Evolutionary conservation across 2,888 invertebrate genomes (phyloP), one percentile per base, ranked within the genome.

Genomic region (Drosophila pseudotalamancana): DNA sequence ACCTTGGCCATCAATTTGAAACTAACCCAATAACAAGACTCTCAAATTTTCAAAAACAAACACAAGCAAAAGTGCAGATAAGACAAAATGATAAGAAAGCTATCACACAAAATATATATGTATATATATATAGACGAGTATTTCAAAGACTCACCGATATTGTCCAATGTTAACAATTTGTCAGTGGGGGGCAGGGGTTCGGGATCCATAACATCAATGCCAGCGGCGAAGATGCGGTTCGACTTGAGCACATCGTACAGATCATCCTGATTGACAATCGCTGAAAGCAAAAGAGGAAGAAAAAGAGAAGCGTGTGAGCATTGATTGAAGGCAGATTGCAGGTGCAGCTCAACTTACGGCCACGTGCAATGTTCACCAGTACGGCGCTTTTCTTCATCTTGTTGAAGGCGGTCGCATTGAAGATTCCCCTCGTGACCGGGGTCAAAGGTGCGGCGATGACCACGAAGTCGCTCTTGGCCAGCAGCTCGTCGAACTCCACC

Each of bases 141-240:
- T 6, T 3, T 8, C 9, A n/a, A n/a, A 5, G 25, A 83, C 88
- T 80, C 90, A 97, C 97, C 95, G 88, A 95, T 95, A 91, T 98
- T 98, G 3, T 95, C 94, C 27, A 98, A 91, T 21, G 93, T 94
- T 11, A 97, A 88, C n/a, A 98, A 92, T 51, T 95, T 95, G 90
- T 97, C 94, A 89, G 95, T 94, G 5, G 93, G 90, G 0, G 98
- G 96, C 51, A 99, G 90, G 0, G 98, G 98, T 90, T 99, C 98
- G 0, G 98, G 98, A 1, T 94, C 94, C 85, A 96, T 96, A 3
- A 98, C 98, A 90, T 99, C 98, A 2, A 99, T 92, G 0, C 98
- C 98, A 1, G 98, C 98, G 0, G 96, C 96, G 88, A 95, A 95
- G 67, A 98, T 98, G 70, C 93, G 92, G 1, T 94, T 94, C 32